phyloP scores from a whole-genome alignment of 2,888 invertebrate species.

The Parascotia fuliginaria region DNA sequence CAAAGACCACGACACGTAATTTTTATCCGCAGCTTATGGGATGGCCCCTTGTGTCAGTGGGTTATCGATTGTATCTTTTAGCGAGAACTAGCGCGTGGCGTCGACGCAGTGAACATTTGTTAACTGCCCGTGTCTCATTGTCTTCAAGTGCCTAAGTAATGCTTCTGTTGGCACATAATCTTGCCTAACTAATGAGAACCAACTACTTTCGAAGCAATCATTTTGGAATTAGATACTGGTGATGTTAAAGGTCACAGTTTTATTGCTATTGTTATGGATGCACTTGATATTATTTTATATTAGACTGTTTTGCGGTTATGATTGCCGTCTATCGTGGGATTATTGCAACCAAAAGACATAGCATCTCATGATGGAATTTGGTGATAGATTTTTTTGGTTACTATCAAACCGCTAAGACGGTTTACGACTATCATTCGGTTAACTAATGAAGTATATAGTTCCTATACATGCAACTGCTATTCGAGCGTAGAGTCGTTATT shows the following conservation, averaged over 20 bases:
- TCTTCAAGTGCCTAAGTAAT: constrained; percentile 40
- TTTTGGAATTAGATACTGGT: constrained; percentile 12
- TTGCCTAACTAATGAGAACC: constrained; percentile 50
- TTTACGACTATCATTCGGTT: too few species aligned
- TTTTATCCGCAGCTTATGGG: constrained; percentile 38
- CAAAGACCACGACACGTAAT: constrained; percentile 24
- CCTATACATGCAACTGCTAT: too few species aligned
- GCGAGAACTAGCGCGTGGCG: constrained; percentile 73
- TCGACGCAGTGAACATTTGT: constrained; percentile 50
- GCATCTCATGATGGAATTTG: too few species aligned
- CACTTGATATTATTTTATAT: too few species aligned
- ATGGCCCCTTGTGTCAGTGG: constrained; percentile 49
- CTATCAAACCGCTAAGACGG: too few species aligned
- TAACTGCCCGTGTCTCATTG: constrained; percentile 61
- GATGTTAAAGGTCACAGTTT: constrained; percentile 1
- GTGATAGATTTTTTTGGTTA: too few species aligned
- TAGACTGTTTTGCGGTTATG: too few species aligned
- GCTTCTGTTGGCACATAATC: constrained; percentile 45
- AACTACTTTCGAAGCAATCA: constrained; percentile 26
- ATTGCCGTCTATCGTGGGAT: too few species aligned
- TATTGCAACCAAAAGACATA: too few species aligned
- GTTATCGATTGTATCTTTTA: constrained; percentile 56
- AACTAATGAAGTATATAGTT: too few species aligned
- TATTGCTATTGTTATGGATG: background rate
- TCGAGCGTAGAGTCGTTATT: too few species aligned